These are phyloP conservation scores for Sebastes cheni DNA, from an alignment of 2,797 vertebrate species.

Conservation along the genomic window DNA sequence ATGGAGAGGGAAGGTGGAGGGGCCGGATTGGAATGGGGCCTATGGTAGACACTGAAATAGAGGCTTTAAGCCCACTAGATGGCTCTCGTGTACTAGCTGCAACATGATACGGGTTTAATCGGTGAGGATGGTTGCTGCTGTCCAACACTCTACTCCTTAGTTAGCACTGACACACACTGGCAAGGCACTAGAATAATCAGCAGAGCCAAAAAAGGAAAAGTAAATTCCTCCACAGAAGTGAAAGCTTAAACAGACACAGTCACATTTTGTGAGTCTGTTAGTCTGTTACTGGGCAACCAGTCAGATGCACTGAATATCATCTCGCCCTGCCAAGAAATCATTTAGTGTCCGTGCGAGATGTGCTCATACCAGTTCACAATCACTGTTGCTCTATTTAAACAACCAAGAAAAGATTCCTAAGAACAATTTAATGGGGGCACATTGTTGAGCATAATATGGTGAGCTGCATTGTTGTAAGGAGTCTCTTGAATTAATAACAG, in stretches of 20 bases:
- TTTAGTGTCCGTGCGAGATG: background rate
- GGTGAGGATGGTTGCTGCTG: background rate
- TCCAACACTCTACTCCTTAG: background rate
- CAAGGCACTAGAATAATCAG: background rate
- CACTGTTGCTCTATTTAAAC: slow-evolving; percentile 6
- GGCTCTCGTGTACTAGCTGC: slow-evolving; percentile 48
- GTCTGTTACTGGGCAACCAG: background rate
- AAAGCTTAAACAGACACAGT: slow-evolving; percentile 6
- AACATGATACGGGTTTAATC: slow-evolving; percentile 7
- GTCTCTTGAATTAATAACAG: slow-evolving; percentile 28
- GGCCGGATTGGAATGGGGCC: background rate
- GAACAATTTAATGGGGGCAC: slow-evolving; percentile 19
- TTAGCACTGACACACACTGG: background rate
- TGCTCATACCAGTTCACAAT: slow-evolving; percentile 21
- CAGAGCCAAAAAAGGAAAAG: slow-evolving; percentile 49
- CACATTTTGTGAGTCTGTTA: slow-evolving; percentile 5
- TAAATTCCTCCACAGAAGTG: slow-evolving; percentile 1
- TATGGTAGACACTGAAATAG: slow-evolving; percentile 2
- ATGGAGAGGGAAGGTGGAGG: no score
- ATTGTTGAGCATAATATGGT: slow-evolving; percentile 12
- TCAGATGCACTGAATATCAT: slow-evolving; percentile 17
- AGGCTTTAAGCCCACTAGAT: slow-evolving; percentile 63
- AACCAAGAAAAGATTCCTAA: slow-evolving; percentile 18
- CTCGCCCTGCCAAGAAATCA: slow-evolving; percentile 26
- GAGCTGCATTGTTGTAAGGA: background rate